These are phyloP conservation scores for Oxygymnocypris stewartii DNA, from an alignment of 2,113 vertebrate genomes.

Conservation along the genomic window DNA sequence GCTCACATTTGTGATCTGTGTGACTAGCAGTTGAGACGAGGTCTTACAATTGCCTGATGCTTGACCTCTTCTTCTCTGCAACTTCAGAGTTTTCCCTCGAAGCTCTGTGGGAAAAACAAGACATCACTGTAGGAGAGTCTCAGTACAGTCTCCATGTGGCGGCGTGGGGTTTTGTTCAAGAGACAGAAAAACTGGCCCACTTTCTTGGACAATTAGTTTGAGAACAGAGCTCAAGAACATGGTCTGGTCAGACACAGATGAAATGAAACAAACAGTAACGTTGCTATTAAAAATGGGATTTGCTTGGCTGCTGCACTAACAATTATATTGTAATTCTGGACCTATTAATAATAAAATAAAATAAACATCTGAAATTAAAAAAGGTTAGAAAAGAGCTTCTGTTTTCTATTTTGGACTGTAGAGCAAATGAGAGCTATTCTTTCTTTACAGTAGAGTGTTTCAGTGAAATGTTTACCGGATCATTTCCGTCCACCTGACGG, in stretches of 20 bases:
- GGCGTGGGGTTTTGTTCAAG: background rate
- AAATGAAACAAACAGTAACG: slow-evolving; percentile 10
- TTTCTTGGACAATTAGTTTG: slow-evolving; percentile 12
- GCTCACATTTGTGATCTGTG: background rate
- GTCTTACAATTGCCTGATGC: slow-evolving; percentile 99
- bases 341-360: background rate
- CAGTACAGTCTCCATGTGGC: background rate
- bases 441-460: background rate
- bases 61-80: slow-evolving; percentile 96
- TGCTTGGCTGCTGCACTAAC: background rate
- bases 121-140: background rate
- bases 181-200: slow-evolving; percentile 22
- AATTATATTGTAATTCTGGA: background rate
- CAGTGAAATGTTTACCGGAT: slow-evolving; percentile 79
- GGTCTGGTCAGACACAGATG: background rate
- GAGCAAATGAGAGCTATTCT: background rate
- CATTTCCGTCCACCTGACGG: slow-evolving; percentile 98
- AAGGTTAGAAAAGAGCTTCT: background rate
- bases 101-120: slow-evolving; percentile 75
- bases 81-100: slow-evolving; percentile 94
- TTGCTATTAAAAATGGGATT: background rate
- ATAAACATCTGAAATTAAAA: background rate
- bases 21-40: slow-evolving; percentile 4
- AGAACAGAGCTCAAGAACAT: background rate
- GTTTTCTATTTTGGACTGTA: background rate